Evolutionary conservation across 2,797 vertebrate genomes (phyloP), one percentile per base, ranked within the genome.

Genomic region (Protosalanx chinensis): DNA sequence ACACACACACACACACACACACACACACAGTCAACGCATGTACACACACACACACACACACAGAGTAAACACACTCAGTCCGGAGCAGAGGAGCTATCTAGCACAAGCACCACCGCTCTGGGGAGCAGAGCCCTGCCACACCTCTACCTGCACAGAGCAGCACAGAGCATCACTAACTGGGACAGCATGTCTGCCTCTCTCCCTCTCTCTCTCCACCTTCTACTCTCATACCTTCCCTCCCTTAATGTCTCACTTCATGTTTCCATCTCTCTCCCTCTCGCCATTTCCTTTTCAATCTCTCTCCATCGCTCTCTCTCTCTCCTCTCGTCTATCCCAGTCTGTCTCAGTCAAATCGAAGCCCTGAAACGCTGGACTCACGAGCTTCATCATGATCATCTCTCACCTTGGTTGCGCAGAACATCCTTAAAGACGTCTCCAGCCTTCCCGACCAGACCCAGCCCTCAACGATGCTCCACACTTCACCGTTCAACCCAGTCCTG

Each of bases 191-290:
- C 51, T 56, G 16, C 51, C 18, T 56, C 51, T 56, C 51, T 56
- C 51, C n/a, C 51, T 1, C 4, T 56, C 51, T 56, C 51, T 56
- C 51, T 56, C 51, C 6, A 4, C 6, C 51, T 56, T n/a, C 18
- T 56, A 1, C 51, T 56, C 15, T 56, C 18, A 16, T 5, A 16
- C 51, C 18, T n/a, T 56, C 51, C 18, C 18, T 56, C 51, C 18
- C 18, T 49, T 15, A 16, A 5, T 56, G 15, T 56, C 18, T 56
- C 51, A 1, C 51, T 56, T 56, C n/a, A 16, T 70, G 68, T 82
- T 82, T 79, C 78, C 71, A 68, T 76, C 81, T 72, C 72, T 70
- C 71, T 78, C 70, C 72, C 83, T 84, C 72, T 51, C 51, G 61
- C 8, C 29, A 13, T 66, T 27, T 57, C 33, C 27, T 16, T 64